Evolutionary conservation across 2,888 invertebrate species (phyloP).

Genomic region (Drosophila algonquin): DNA sequence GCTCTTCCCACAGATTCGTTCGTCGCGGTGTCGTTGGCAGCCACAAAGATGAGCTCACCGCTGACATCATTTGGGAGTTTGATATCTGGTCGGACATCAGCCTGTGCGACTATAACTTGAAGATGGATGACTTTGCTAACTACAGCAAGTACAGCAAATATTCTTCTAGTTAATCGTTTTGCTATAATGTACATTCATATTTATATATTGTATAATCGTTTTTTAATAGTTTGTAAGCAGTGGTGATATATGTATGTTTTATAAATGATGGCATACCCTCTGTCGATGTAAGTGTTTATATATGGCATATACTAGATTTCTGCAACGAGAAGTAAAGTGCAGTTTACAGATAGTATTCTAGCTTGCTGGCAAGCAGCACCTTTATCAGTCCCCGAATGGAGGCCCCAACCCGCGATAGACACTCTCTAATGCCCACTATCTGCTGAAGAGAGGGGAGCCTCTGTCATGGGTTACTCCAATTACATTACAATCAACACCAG

Average conservation of each 20-base stretch:
- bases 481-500: not conserved
- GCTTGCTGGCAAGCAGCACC: not conserved
- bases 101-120: slow-evolving; percentile 68
- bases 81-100: slow-evolving; percentile 80
- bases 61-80: slow-evolving; percentile 75
- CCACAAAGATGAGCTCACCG: slow-evolving; percentile 80
- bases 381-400: not conserved
- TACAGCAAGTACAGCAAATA: slow-evolving; percentile 68
- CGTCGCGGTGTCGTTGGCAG: slow-evolving; percentile 82
- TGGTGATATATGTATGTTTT: slow-evolving; percentile 54
- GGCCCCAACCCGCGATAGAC: not conserved
- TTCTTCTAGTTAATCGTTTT: not conserved
- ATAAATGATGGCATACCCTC: slow-evolving; percentile 34
- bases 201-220: slow-evolving; percentile 42
- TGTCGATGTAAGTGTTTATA: not conserved
- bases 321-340: not conserved
- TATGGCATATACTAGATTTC: slow-evolving; percentile 1
- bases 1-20: slow-evolving; percentile 73
- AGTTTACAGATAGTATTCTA: not conserved
- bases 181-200: not conserved
- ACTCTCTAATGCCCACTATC: not conserved
- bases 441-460: not conserved
- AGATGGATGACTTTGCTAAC: slow-evolving; percentile 72
- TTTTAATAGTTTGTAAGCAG: slow-evolving; percentile 54
- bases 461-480: not conserved